Evolutionary conservation across 64 coral and sea anemone genomes (phyloP).

Genomic region (Platygyra sinensis): DNA sequence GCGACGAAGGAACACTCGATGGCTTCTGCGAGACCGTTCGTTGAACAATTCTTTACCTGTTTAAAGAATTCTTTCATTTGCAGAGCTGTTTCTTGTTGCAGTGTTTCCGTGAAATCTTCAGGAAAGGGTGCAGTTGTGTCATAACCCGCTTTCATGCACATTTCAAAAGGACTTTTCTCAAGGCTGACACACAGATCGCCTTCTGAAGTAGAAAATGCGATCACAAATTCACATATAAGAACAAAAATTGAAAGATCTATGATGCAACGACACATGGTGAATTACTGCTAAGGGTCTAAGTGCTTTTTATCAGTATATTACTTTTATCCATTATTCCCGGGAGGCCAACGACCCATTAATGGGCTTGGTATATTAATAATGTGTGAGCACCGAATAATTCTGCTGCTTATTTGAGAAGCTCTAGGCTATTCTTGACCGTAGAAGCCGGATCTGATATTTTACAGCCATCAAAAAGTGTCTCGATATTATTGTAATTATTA

Average conservation of each 20-base stretch:
- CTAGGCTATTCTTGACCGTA: background rate
- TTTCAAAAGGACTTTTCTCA: conserved; percentile 2
- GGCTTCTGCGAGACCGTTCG: background rate
- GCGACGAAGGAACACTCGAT: conserved; percentile 26
- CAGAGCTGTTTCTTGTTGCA: background rate
- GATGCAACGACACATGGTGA: background rate
- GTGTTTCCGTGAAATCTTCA: background rate
- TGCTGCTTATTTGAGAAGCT: background rate
- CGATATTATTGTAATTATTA: background rate
- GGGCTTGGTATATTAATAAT: too few relatives aligned
- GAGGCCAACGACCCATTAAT: too few relatives aligned
- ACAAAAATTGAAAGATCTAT: background rate
- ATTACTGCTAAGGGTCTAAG: background rate
- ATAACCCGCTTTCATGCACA: conserved; percentile 12
- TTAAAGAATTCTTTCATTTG: background rate
- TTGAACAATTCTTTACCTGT: background rate
- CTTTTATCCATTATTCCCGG: too few relatives aligned
- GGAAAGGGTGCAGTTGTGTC: background rate
- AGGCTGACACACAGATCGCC: conserved; percentile 2
- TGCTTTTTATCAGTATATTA: too few relatives aligned
- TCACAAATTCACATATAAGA: background rate
- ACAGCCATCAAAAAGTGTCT: background rate
- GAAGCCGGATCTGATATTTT: background rate
- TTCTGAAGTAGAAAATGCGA: background rate
- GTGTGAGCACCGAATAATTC: background rate